Conservation (phyloP, 2,113 vertebrate species). For the Spheniscus mendiculus region DNA sequence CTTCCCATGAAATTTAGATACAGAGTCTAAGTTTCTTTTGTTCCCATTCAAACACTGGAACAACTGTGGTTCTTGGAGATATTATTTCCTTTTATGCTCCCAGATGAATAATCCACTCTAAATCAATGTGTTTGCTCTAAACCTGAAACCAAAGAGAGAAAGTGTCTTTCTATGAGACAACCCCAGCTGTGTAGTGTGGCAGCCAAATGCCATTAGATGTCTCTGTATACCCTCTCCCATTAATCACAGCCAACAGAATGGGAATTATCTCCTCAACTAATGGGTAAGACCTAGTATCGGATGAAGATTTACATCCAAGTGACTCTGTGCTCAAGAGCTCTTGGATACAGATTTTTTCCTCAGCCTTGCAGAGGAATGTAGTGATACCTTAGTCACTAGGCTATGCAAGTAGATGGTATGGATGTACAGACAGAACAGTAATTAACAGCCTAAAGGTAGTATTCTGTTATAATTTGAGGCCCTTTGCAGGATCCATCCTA, state of each 20-base stretch:
- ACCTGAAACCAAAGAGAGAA: background rate
- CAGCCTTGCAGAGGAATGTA: background rate
- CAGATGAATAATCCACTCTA: background rate
- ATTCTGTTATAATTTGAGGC: background rate
- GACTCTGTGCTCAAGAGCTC: background rate
- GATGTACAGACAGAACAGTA: background rate
- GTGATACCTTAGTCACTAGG: background rate
- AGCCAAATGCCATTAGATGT: background rate
- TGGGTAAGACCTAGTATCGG: background rate
- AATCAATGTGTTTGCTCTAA: conserved; percentile 6
- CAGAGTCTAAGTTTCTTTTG: background rate
- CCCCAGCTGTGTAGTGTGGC: background rate
- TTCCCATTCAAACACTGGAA: background rate
- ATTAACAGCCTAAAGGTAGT: background rate
- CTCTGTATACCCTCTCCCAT: background rate
- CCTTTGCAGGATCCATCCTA: background rate
- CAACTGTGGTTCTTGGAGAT: background rate
- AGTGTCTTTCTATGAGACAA: background rate
- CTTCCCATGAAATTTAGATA: background rate
- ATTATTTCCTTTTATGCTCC: background rate
- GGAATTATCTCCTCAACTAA: background rate
- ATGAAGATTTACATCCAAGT: background rate
- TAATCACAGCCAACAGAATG: background rate
- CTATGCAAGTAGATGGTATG: background rate
- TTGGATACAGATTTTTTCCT: background rate